A percentile compares a stretch with the other conserved stretches of the same genome.
Evolutionary conservation across 1,140 invertebrate species (phyloP).

Genomic region (Drosophila rufa): DNA sequence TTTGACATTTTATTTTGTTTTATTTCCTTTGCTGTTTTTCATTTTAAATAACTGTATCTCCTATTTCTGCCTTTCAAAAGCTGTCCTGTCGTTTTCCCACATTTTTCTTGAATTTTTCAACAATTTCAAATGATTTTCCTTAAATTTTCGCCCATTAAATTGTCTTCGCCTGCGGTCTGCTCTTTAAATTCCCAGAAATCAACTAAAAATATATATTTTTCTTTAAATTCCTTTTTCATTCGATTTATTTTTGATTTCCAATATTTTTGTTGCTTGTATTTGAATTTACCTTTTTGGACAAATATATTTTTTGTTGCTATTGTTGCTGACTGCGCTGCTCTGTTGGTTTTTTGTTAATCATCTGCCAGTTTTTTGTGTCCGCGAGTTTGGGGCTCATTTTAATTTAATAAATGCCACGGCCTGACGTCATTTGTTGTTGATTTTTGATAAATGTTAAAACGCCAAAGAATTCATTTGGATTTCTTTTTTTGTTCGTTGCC

Average conservation of each 20-base stretch:
- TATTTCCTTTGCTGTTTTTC: background rate
- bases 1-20: background rate
- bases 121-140: conserved; percentile 27
- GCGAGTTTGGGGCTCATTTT: conserved; percentile 49
- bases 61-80: background rate
- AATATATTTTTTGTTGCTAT: conserved; percentile 19
- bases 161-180: conserved; percentile 12
- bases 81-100: background rate
- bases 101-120: conserved; percentile 1
- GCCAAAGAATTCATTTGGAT: conserved; percentile 44
- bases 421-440: conserved; percentile 77
- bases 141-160: conserved; percentile 20
- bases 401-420: conserved; percentile 59
- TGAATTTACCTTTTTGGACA: conserved; percentile 50
- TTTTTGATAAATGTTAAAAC: conserved; percentile 68
- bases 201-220: conserved; percentile 20
- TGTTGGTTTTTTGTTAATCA: conserved; percentile 44
- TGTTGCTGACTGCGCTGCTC: conserved; percentile 18
- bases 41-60: background rate
- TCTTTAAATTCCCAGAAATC: conserved; percentile 31
- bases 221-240: conserved; percentile 18
- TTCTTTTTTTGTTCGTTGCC: conserved; percentile 7
- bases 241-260: conserved; percentile 25
- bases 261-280: conserved; percentile 18
- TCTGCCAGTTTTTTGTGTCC: conserved; percentile 45